phyloP scores from a whole-genome alignment of 2,113 vertebrate species.

The Xyrauchen texanus region DNA sequence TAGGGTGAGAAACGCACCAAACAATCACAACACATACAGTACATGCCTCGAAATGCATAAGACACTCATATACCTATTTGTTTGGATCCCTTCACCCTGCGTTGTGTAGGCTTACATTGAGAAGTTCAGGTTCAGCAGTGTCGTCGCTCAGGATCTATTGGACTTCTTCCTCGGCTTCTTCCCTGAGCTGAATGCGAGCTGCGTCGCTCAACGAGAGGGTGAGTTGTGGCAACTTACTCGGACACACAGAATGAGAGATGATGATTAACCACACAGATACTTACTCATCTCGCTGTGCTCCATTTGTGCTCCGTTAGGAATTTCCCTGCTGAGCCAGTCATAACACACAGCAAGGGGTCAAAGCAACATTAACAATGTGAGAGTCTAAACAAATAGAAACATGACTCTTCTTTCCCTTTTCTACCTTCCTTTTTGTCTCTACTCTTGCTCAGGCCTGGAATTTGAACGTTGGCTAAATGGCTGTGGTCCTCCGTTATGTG shows the following conservation, averaged over 20 bases:
- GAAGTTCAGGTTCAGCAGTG: constrained; percentile 90
- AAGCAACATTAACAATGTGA: constrained; percentile 18
- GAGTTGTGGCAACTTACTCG: constrained; percentile 30
- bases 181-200: constrained; percentile 86
- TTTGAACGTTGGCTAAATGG: constrained; percentile 93
- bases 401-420: neutral
- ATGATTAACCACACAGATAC: neutral
- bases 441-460: constrained; percentile 87
- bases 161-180: constrained; percentile 90
- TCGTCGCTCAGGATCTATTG: constrained; percentile 91
- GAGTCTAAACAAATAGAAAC: constrained; percentile 29
- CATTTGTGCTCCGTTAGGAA: neutral
- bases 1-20: constrained; percentile 72
- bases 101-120: constrained; percentile 89
- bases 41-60: no score
- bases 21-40: no score
- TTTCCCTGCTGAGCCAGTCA: constrained; percentile 4
- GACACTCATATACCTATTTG: constrained; percentile 18
- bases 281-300: neutral
- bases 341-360: constrained; percentile 29
- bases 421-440: neutral
- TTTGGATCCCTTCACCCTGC: neutral
- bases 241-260: neutral
- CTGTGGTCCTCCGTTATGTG: constrained; percentile 86
- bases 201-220: constrained; percentile 86